Percentiles rank a stretch among this genome's conserved stretches.
phyloP scores from a whole-genome alignment of 1,140 invertebrate species.

The Ceratina japonica region DNA sequence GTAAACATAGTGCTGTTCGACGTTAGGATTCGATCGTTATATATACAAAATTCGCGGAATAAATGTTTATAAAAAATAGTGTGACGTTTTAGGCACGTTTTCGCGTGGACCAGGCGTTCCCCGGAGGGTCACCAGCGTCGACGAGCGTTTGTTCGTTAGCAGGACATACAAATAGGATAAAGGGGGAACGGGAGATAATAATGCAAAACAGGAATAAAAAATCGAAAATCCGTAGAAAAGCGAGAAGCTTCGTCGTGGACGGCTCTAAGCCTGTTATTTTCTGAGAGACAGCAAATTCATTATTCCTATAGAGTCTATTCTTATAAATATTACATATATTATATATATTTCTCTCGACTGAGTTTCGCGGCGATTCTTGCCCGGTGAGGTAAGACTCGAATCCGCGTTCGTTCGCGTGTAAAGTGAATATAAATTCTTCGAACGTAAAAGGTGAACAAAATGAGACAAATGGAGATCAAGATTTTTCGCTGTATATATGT shows the following conservation, averaged over 20 bases:
- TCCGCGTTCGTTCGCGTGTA: background rate
- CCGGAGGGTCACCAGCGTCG: no score
- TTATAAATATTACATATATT: conserved; percentile 35
- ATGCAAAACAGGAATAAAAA: background rate
- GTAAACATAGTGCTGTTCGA: background rate
- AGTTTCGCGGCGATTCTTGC: conserved; percentile 24
- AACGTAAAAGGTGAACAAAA: background rate
- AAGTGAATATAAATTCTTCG: conserved; percentile 8
- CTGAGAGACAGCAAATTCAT: conserved; percentile 37
- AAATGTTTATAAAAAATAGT: no score
- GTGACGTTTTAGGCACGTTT: no score
- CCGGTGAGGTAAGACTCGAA: conserved; percentile 16
- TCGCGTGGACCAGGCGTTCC: no score
- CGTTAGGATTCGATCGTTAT: no score
- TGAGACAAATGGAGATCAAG: conserved; percentile 23
- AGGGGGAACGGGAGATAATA: background rate
- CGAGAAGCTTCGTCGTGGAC: conserved; percentile 39
- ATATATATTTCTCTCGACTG: conserved; percentile 33
- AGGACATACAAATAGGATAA: background rate
- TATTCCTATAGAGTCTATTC: conserved; percentile 54
- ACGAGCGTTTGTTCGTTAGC: no score
- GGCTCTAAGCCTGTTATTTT: conserved; percentile 45
- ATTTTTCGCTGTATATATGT: conserved; percentile 51
- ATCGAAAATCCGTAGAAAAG: conserved; percentile 14
- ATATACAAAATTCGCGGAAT: no score